Evolutionary conservation across 1,140 invertebrate species (phyloP).

Genomic region (Neodiprion lecontei): DNA sequence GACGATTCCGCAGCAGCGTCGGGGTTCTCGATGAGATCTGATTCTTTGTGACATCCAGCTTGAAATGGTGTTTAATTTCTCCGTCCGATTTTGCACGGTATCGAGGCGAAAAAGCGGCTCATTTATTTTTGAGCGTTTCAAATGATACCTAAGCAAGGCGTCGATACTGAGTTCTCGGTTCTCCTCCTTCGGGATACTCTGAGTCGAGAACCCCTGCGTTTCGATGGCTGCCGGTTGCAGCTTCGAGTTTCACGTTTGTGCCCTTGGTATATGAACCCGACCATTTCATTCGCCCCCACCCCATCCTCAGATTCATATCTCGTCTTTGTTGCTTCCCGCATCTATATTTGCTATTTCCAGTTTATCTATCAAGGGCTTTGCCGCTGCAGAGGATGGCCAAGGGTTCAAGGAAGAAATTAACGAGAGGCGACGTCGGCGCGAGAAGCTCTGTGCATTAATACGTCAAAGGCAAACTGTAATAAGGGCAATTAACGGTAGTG

Average conservation of each 20-base stretch:
- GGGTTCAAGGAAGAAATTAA: no score
- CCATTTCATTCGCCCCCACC: background rate
- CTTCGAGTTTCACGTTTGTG: background rate
- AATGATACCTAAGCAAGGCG: background rate
- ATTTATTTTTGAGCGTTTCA: background rate
- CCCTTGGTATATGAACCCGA: constrained; percentile 23
- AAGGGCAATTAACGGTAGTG: background rate
- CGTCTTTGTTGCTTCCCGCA: background rate
- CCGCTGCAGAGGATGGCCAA: background rate
- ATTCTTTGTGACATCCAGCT: background rate
- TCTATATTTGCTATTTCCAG: constrained; percentile 32
- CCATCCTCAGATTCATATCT: background rate
- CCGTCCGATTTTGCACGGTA: no score
- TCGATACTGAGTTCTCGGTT: background rate
- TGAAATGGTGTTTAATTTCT: no score
- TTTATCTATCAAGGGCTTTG: constrained; percentile 33
- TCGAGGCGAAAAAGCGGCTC: no score
- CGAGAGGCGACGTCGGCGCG: background rate
- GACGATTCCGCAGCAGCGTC: background rate
- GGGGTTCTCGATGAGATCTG: background rate
- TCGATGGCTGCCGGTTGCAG: background rate
- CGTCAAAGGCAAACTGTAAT: constrained; percentile 9
- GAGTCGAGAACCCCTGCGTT: constrained; percentile 25
- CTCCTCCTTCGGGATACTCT: background rate
- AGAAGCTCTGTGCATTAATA: background rate